Evolutionary conservation across 2,888 invertebrate genomes (phyloP).

Genomic region (Lithophane socia): DNA sequence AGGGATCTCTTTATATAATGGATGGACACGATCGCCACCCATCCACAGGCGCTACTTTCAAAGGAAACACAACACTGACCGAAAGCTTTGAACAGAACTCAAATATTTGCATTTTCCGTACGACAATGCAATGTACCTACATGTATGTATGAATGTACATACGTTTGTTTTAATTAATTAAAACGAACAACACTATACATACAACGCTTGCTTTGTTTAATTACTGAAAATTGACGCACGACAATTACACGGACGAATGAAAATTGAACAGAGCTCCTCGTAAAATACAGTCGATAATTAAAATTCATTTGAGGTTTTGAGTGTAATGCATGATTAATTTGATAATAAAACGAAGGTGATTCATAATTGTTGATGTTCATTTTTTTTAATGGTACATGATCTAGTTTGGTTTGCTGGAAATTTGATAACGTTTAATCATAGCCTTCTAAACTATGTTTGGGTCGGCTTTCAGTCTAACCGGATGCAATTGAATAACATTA

Average conservation of each 20-base stretch:
- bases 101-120: constrained; percentile 46
- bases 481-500: background rate
- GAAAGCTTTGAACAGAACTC: constrained; percentile 4
- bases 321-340: background rate
- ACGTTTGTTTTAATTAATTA: constrained; percentile 59
- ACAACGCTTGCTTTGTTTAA: constrained; percentile 46
- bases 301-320: constrained; percentile 40
- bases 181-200: constrained; percentile 46
- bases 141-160: too few relatives aligned
- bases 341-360: background rate
- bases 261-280: constrained; percentile 34
- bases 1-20: background rate
- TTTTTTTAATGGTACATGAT: background rate
- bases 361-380: too few relatives aligned
- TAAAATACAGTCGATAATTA: constrained; percentile 27
- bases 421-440: too few relatives aligned
- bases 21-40: background rate
- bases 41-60: background rate
- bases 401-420: background rate
- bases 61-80: background rate
- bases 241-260: constrained; percentile 40
- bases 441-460: background rate
- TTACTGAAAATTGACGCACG: constrained; percentile 50
- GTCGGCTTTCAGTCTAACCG: background rate
- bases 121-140: constrained; percentile 10